Base-by-base conservation (phyloP, 2,113 vertebrate species). In the Probosciger aterrimus region DNA sequence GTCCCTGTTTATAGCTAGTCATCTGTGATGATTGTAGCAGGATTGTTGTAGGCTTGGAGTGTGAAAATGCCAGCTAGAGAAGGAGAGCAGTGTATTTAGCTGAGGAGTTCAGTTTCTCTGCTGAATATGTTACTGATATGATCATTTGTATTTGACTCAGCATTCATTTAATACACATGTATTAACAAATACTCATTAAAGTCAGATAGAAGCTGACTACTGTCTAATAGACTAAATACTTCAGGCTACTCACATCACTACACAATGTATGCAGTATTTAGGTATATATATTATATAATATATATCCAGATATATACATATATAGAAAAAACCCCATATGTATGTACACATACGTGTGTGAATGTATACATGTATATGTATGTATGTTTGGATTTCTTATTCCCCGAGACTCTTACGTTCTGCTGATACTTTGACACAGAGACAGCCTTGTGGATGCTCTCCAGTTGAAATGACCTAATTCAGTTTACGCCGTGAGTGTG, bases 101-200 rank as follows among this genome's bases (percentile, higher is more conserved):
- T 49, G 86, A 80, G 76, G 31, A 70, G 19, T 43, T 52, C 16
- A 7, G 9, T 74, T 90, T 82, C 11, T 64, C 31, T 60, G 59
- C 57, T 69, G 3, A 44, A 6, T 16, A 1, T 28, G 3, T 74
- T 67, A 67, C 76, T 53, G 64, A 81, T 79, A 41, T 0, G 27
- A 83, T 82, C 39, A 50, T 80, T 70, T 77, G 14, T 65, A 20
- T 77, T 70, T 86, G 68, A 83, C 80, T 95, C 80, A 80, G 68
- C 19, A 3, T 79, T 86, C 57, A 39, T 68, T 91, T 55, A 53
- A 50, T 47, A 23, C 78, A 59, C 39, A 55, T 41, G 24, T 20
- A 27, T 46, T 47, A 74, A 76, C 24, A 88, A 82, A 82, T 24
- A 31, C 17, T 79, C 35, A 18, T 82, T 73, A n/a, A 70, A 73